These are phyloP conservation scores for Rhizomys pruinosus DNA, from an alignment of 2,113 vertebrate genomes.

Conservation along the genomic window DNA sequence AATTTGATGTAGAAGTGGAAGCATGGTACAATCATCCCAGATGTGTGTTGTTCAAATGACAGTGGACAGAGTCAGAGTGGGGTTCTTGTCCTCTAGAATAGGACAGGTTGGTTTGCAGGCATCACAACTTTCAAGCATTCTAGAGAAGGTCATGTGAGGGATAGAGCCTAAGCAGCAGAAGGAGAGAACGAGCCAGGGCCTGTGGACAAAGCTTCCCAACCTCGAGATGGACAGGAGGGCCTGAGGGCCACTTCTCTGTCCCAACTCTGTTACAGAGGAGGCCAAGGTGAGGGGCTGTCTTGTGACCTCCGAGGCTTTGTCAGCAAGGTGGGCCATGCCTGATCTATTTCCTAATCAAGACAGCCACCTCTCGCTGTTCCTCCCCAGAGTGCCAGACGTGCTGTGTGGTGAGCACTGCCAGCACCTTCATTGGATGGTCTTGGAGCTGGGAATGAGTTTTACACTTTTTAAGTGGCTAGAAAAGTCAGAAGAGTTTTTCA, in stretches of 20 bases:
- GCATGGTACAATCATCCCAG: neutral
- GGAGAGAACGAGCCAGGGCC: neutral
- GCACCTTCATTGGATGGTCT: neutral
- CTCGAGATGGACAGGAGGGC: neutral
- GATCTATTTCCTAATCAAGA: neutral
- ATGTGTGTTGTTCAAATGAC: neutral
- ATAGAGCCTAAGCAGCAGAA: neutral
- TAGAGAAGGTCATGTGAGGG: neutral
- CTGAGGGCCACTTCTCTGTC: neutral
- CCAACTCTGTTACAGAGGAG: neutral
- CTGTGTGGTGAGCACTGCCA: no score
- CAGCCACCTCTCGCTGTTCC: no score
- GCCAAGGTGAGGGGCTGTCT: neutral
- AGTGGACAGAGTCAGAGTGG: neutral
- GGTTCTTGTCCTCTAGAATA: no score
- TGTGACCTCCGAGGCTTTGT: neutral
- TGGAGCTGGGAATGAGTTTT: neutral
- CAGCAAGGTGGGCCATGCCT: neutral
- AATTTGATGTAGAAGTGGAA: neutral
- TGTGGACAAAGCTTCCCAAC: neutral
- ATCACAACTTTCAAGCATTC: neutral
- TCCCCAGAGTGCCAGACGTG: accelerated
- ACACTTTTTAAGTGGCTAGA: neutral
- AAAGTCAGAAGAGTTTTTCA: neutral
- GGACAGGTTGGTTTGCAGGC: no score